Evolutionary conservation across 2,113 vertebrate species (phyloP), one percentile per base, ranked within the genome.

Genomic region (Centropristis striata): DNA sequence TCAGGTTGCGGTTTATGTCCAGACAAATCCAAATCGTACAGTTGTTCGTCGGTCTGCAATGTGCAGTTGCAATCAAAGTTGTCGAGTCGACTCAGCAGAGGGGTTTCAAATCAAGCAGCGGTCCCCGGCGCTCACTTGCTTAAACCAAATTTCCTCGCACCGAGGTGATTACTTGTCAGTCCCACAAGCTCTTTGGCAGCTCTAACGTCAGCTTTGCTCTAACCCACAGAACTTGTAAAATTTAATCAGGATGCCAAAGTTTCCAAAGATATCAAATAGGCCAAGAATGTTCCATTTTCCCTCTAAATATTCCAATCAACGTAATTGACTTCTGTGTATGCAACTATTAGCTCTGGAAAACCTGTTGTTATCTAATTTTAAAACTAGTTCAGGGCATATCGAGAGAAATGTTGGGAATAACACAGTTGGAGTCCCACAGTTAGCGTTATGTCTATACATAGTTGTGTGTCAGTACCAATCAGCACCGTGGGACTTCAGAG

Each of bases 191-290:
- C 15, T 76, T 73, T 84, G 77, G 72, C 72, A 75, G 47, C 23
- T 71, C 28, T 41, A 7, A 50, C 5, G 7, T 58, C 65, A 32
- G 21, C 53, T 73, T 71, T 64, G 12, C 20, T 69, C 49, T 44
- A 85, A 80, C 36, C 79, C 73, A 77, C 77, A 57, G 20, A 81
- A 70, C 39, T 71, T 85, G n/a, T 57, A 75, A 75, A 86, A 71
- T 84, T 16, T 50, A 23, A 21, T 68, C 36, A 71, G 39, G 25
- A 46, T 51, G 46, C 65, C 46, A 79, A 69, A 49, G 42, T 66
- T 79, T 85, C 60, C 75, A 80, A 53, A 21, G 39, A 71, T 37
- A 39, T 60, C 42, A 77, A 83, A 83, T 27, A 66, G 2, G 61
- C 36, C 23, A 44, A 61, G 10, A 61, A 64, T 47, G 39, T 63